phyloP scores from a whole-genome alignment of 2,797 vertebrate genomes.

The Eleutherodactylus coqui region DNA sequence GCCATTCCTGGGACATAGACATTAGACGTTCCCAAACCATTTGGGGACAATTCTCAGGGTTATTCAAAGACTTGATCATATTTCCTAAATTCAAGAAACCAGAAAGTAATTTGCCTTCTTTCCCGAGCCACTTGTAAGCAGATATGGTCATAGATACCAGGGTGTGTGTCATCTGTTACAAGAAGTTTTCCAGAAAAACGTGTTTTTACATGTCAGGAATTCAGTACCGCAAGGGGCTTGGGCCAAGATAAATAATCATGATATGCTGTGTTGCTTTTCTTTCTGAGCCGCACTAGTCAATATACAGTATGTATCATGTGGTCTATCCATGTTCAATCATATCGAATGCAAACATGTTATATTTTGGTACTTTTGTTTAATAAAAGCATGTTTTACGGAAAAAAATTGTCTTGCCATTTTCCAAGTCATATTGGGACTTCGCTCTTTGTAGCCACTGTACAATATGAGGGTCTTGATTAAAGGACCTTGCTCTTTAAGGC shows the following conservation, averaged over 20 bases:
- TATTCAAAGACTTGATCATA: not conserved
- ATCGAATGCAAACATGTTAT: no score
- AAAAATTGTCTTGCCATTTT: no score
- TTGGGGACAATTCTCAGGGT: not conserved
- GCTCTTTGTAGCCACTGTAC: no score
- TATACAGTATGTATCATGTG: not conserved
- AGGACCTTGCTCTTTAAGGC: no score
- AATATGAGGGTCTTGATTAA: no score
- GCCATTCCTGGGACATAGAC: not conserved
- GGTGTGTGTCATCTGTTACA: not conserved
- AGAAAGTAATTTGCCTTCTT: not conserved
- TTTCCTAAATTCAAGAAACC: not conserved
- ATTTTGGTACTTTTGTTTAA: no score
- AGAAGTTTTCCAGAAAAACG: conserved; percentile 17
- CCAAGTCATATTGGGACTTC: no score
- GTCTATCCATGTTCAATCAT: not conserved
- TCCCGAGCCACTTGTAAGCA: not conserved
- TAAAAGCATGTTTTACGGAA: no score
- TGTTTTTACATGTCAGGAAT: conserved; percentile 28
- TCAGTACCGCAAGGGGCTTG: not conserved
- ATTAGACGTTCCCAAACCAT: not conserved
- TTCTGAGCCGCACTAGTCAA: not conserved
- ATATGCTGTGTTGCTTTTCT: not conserved
- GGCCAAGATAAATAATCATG: conserved; percentile 37
- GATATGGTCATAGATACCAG: not conserved